Percentiles rank a stretch among this genome's conserved stretches.
Conservation (phyloP, 2,888 invertebrate genomes). For the Apamea epomidion region DNA sequence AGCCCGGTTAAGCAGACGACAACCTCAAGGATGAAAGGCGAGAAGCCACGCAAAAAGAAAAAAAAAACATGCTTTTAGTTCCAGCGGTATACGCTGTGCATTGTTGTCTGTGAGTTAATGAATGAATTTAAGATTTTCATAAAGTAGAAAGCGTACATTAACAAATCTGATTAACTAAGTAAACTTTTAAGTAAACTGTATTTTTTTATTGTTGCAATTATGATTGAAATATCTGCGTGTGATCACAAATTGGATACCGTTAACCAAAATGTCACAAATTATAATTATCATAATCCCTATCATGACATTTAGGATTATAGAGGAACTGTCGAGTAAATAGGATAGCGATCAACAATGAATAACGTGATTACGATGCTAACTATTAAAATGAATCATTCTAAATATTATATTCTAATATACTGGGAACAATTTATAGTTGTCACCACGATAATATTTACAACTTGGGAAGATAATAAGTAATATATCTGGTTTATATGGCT, state of each 20-base stretch:
- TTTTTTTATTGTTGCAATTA: background rate
- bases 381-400: slow-evolving; percentile 50
- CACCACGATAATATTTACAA: slow-evolving; percentile 49
- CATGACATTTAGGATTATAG: slow-evolving; percentile 21
- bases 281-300: slow-evolving; percentile 31
- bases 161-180: too few species aligned
- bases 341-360: slow-evolving; percentile 36
- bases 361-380: slow-evolving; percentile 29
- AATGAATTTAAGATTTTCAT: background rate
- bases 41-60: too few species aligned
- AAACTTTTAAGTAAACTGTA: background rate
- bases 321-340: slow-evolving; percentile 34
- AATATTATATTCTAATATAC: slow-evolving; percentile 49
- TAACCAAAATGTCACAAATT: slow-evolving; percentile 3
- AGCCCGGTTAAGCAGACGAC: too few species aligned
- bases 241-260: background rate
- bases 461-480: slow-evolving; percentile 53
- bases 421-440: slow-evolving; percentile 56
- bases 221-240: background rate
- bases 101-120: background rate
- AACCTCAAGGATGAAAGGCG: too few species aligned
- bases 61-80: background rate
- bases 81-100: background rate
- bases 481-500: slow-evolving; percentile 41
- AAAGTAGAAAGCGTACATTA: background rate